These are phyloP conservation scores for Eupleurogrammus muticus DNA, from an alignment of 2,797 vertebrate species.

Conservation along the genomic window DNA sequence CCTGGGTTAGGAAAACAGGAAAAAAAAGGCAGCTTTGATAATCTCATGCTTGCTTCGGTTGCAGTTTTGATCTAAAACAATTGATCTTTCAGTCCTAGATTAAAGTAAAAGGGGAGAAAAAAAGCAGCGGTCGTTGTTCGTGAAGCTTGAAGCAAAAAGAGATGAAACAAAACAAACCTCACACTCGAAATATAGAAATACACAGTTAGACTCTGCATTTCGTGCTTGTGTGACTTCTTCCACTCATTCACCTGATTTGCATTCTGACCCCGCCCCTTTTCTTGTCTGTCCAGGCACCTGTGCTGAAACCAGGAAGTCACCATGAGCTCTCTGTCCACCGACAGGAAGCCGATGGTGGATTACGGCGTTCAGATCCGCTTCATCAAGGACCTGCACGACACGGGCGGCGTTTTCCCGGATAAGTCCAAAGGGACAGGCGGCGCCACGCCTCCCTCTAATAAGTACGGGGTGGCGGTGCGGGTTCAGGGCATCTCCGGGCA, in stretches of 20 bases:
- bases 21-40: no score
- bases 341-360: conserved; percentile 88
- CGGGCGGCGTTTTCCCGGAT: conserved; percentile 75
- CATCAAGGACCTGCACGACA: conserved; percentile 90
- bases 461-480: conserved; percentile 93
- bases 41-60: no score
- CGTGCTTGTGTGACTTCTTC: conserved; percentile 18
- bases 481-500: conserved; percentile 97
- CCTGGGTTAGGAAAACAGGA: no score
- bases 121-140: not conserved
- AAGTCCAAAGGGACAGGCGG: conserved; percentile 67
- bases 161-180: not conserved
- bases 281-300: conserved; percentile 25
- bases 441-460: conserved; percentile 67
- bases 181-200: no score
- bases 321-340: conserved; percentile 83
- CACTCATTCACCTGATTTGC: conserved; percentile 53
- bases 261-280: conserved; percentile 41
- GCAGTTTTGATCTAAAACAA: no score
- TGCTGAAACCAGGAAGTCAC: conserved; percentile 61
- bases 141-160: conserved; percentile 1
- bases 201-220: conserved; percentile 3
- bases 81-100: no score
- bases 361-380: conserved; percentile 98
- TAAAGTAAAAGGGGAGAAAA: no score